Evolutionary conservation across 2,797 vertebrate species (phyloP), one percentile per base, ranked within the genome.

Genomic region (Trachops cirrhosus): DNA sequence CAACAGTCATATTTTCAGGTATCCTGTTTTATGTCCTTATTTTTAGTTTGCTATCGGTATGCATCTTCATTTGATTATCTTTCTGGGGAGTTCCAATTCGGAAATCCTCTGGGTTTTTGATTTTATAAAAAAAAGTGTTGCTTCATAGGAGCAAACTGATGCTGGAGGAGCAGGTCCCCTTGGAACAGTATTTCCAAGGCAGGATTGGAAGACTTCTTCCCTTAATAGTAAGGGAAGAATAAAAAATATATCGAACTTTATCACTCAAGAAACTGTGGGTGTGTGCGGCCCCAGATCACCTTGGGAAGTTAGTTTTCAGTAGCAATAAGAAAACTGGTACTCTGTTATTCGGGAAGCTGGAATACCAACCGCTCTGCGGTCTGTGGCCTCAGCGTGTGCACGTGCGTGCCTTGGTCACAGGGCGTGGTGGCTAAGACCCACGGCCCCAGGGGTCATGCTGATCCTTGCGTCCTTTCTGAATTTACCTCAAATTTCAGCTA

Each of bases 261-360:
- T 75, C 86, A 54, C 32, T 79, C 41, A 57, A 10, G 29, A 54
- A 74, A 48, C n/a, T 39, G 18, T 75, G 29, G 4, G 4, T 68
- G 4, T 68, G 34, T 7, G 24, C 1, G 54, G 50, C 26, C 9
- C 50, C 64, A 41, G 14, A 29, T 44, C 22, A 70, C 3, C 46
- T 84, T 50, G 59, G 52, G 34, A 75, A 92, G 41, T 89, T n/a
- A 19, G 8, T 71, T 93, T 88, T 19, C 37, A 68, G 91, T 6
- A 48, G 11, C 29, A 26, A 5, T 62, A 59, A 82, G 79, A 83
- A 70, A 89, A 52, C 32, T 67, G 68, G 9, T 70, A 32, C 8
- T 21, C 1, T n/a, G 79, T n/a, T 57, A 75, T 68, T 86, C 18
- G 34, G 10, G 74, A 62, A 85, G 24, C 15, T 86, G 34, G 18